Conservation (phyloP, 2,888 invertebrate species). For the Strigamia transsilvanica region DNA sequence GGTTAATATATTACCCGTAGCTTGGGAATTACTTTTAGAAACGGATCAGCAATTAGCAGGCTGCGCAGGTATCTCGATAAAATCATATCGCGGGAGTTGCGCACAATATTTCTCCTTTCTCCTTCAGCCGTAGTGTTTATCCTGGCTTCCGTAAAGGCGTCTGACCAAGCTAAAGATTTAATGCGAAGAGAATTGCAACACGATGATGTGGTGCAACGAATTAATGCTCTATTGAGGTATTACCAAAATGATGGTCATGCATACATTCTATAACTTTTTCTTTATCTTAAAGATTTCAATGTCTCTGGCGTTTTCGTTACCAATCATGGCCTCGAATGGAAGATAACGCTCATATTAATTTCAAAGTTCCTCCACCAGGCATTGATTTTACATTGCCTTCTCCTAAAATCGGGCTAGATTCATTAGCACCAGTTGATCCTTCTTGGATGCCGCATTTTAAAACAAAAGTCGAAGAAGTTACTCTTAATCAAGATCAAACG, state of each 20-base stretch:
- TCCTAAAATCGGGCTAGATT: constrained; percentile 97
- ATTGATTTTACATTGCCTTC: constrained; percentile 99
- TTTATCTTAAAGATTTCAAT: constrained; percentile 75
- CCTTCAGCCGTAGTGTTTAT: constrained; percentile 82
- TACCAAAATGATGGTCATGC: constrained; percentile 53
- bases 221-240: constrained; percentile 80
- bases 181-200: constrained; percentile 89
- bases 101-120: neutral
- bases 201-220: constrained; percentile 80
- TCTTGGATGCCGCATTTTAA: constrained; percentile 99
- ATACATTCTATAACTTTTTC: neutral
- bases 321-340: constrained; percentile 99
- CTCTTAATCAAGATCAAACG: constrained; percentile 95
- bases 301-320: constrained; percentile 94
- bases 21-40: constrained; percentile 95
- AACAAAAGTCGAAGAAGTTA: constrained; percentile 98
- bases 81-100: too few relatives aligned
- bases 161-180: constrained; percentile 85
- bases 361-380: constrained; percentile 98
- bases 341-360: constrained; percentile 91
- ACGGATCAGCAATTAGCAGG: constrained; percentile 73
- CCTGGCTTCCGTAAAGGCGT: constrained; percentile 89
- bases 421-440: constrained; percentile 93
- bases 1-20: constrained; percentile 85
- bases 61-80: constrained; percentile 64